Evolutionary conservation across 2,113 vertebrate genomes (phyloP).

Genomic region (Pseudopodoces humilis): DNA sequence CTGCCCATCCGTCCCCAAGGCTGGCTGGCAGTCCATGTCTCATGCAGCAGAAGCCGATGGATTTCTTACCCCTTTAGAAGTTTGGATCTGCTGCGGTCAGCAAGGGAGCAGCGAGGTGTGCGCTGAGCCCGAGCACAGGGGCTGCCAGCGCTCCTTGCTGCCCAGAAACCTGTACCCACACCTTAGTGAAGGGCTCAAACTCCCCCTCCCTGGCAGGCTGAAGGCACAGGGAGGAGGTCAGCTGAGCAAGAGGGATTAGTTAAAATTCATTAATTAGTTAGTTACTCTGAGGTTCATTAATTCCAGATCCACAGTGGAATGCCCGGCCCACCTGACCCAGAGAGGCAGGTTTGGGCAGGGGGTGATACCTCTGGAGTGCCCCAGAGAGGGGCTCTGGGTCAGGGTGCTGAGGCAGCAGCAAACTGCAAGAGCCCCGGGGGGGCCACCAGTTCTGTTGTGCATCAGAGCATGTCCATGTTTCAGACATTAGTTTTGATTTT

Average conservation of each 20-base stretch:
- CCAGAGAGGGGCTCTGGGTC: not conserved
- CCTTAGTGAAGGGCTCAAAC: not conserved
- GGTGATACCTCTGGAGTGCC: not conserved
- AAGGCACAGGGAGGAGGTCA: not conserved
- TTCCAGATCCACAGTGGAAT: not conserved
- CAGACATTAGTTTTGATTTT: conserved; percentile 58
- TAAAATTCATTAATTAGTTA: not conserved
- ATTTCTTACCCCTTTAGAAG: not conserved
- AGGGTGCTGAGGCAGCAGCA: not conserved
- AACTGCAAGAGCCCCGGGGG: not conserved
- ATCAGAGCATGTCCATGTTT: not conserved
- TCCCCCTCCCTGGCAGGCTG: not conserved
- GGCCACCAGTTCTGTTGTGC: not conserved
- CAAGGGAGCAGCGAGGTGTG: not conserved
- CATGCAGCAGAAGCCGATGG: not conserved
- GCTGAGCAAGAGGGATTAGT: not conserved
- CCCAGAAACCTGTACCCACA: not conserved
- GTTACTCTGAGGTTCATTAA: not conserved
- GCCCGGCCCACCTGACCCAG: accelerated
- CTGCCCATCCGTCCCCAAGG: not conserved
- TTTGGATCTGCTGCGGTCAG: not conserved
- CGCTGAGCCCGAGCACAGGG: accelerated
- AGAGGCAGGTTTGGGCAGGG: not conserved
- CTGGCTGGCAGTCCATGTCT: not conserved
- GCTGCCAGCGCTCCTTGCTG: accelerated